Evolutionary conservation across 2,113 vertebrate genomes (phyloP).

Genomic region (Glaucidium brasilianum): DNA sequence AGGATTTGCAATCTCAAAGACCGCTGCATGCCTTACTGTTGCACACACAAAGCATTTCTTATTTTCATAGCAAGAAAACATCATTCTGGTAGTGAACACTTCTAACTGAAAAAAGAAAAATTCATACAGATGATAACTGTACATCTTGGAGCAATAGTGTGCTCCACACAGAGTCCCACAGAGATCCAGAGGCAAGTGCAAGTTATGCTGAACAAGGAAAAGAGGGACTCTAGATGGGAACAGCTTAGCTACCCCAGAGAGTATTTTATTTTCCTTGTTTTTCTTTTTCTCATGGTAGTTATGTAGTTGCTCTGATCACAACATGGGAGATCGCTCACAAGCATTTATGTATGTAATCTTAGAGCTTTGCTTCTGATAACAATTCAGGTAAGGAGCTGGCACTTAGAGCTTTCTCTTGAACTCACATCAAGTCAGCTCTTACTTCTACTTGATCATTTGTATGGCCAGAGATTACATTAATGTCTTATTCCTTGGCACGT

Average conservation of each 20-base stretch:
- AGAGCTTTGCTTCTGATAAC: neutral
- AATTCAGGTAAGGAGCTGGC: neutral
- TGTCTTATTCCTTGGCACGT: neutral
- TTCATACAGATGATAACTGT: neutral
- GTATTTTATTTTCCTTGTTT: neutral
- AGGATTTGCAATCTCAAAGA: neutral
- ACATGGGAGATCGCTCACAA: neutral
- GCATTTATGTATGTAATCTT: neutral
- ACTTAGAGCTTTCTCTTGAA: neutral
- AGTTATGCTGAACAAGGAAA: neutral
- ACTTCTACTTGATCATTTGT: neutral
- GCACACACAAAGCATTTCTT: neutral
- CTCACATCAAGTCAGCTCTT: neutral
- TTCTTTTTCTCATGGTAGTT: neutral
- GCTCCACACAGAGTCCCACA: accelerated
- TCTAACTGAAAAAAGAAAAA: neutral
- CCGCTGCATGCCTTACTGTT: neutral
- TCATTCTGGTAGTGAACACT: neutral
- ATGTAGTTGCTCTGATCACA: neutral
- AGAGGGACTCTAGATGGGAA: neutral
- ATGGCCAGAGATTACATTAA: neutral
- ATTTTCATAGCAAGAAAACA: neutral
- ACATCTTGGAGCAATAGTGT: neutral
- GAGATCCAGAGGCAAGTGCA: neutral
- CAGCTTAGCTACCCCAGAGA: neutral